Evolutionary conservation across 2,888 invertebrate genomes (phyloP).

Genomic region (Agriopis marginaria): DNA sequence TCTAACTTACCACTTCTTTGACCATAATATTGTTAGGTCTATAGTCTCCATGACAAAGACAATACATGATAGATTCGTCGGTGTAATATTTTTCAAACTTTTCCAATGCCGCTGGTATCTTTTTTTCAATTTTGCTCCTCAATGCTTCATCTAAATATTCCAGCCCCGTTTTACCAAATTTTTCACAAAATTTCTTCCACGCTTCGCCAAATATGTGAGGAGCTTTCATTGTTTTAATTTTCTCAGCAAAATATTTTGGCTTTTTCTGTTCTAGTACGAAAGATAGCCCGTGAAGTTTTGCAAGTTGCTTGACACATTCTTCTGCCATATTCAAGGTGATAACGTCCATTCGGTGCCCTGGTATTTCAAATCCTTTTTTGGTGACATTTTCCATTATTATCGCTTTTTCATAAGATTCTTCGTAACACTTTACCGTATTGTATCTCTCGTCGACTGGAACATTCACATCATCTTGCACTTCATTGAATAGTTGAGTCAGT

Average conservation of each 20-base stretch:
- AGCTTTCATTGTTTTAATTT: conserved; percentile 48
- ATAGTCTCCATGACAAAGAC: conserved; percentile 70
- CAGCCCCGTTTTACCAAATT: conserved; percentile 44
- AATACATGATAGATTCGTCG: conserved; percentile 47
- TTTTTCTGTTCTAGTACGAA: conserved; percentile 56
- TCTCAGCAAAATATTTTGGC: conserved; percentile 57
- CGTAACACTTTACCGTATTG: conserved; percentile 57
- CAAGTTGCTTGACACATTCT: conserved; percentile 60
- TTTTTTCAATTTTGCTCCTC: conserved; percentile 48
- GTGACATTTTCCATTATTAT: conserved; percentile 66
- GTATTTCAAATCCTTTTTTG: conserved; percentile 58
- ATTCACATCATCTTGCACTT: conserved; percentile 58
- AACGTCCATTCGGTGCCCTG: conserved; percentile 56
- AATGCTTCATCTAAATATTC: conserved; percentile 47
- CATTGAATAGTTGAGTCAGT: conserved; percentile 53
- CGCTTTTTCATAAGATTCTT: conserved; percentile 52
- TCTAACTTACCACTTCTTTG: conserved; percentile 60
- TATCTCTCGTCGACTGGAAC: conserved; percentile 59
- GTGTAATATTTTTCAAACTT: conserved; percentile 49
- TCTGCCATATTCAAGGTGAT: conserved; percentile 61
- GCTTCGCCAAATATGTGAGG: conserved; percentile 50
- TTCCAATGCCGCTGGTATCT: conserved; percentile 43
- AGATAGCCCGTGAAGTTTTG: conserved; percentile 66
- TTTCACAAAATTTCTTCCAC: conserved; percentile 48
- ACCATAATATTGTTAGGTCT: conserved; percentile 67